These are phyloP conservation scores for Halcyon senegalensis DNA, from an alignment of 2,113 vertebrate genomes.

Conservation along the genomic window DNA sequence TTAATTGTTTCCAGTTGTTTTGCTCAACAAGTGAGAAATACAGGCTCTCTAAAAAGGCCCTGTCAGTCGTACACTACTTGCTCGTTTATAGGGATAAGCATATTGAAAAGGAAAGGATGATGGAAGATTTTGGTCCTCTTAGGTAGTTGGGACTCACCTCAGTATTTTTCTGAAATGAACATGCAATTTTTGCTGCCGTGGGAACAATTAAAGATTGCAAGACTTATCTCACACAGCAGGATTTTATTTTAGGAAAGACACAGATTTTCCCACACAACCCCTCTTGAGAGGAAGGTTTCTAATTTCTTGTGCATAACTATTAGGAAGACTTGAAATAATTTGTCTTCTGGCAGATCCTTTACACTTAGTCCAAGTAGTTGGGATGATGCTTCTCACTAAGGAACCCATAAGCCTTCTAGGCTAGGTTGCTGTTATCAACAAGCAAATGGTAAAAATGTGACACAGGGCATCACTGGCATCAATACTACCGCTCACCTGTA, in stretches of 20 bases:
- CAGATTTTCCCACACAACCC: slow-evolving; percentile 32
- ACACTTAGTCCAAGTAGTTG: not conserved
- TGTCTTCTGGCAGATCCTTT: slow-evolving; percentile 21
- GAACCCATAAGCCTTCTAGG: not conserved
- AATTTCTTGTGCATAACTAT: slow-evolving; percentile 28
- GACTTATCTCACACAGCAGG: slow-evolving; percentile 17
- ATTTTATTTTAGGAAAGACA: slow-evolving; percentile 40
- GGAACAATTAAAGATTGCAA: slow-evolving; percentile 16
- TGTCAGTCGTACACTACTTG: not conserved
- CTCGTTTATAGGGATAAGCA: not conserved
- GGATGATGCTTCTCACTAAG: not conserved
- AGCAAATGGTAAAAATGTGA: not conserved
- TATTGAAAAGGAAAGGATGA: not conserved
- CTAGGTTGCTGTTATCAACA: not conserved
- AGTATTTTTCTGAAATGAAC: not conserved
- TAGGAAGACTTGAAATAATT: slow-evolving; percentile 41
- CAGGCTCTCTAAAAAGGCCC: not conserved
- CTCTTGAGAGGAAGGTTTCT: slow-evolving; percentile 14
- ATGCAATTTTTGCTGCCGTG: slow-evolving; percentile 21
- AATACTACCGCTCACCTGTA: not conserved
- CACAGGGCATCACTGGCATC: not conserved
- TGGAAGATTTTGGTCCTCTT: not conserved
- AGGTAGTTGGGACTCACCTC: not conserved
- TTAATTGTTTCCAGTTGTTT: slow-evolving; percentile 57
- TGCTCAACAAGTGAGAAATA: slow-evolving; percentile 30